Base-by-base conservation (phyloP, 2,113 vertebrate species). In the Ciconia boyciana region DNA sequence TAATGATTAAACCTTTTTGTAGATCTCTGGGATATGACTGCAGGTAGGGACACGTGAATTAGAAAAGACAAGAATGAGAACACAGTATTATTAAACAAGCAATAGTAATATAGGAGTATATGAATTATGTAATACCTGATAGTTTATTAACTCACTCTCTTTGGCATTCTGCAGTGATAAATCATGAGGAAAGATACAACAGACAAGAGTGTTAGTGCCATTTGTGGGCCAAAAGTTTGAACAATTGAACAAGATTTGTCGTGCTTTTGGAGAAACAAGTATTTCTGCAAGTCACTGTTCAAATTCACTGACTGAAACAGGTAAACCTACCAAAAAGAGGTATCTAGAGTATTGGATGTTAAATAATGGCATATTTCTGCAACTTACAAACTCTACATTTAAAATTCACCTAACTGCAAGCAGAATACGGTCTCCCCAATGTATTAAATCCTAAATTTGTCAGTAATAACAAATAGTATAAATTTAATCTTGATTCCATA, bases 51-150 rank as follows among this genome's bases (percentile, higher is more conserved):
- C 25, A 39, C 26, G 62, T 2, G 2, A 84, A 80, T 83, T 64
- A 87, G 44, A 94, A 57, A 89, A 91, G 82, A 88, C 89, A 70
- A 86, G 64, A 66, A 80, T 71, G 34, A 89, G 87, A 92, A 85
- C 25, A 93, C 78, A 83, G 10, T 78, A 83, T 54, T 83, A 90
- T 77, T 89, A 94, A 93, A 65, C 4, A 28, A 83, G 66, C 39
- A 95, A 89, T n/a, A 83, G 62, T 61, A 84, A 78, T 46, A 64
- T 9, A 71, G 71, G 4, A 75, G 16, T 69, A 60, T 62, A 83
- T 65, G 14, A 84, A 87, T 89, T 74, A 78, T 83, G 26, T 28
- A 54, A 71, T 72, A 87, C 24, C 43, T 81, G 7, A 10, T 46
- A 34, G 43, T 15, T 85, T 44, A 49, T 81, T 83, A 84, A 46